Evolutionary conservation across 2,888 invertebrate genomes (phyloP), one percentile per base, ranked within the genome.

Genomic region (Athalia rosae): DNA sequence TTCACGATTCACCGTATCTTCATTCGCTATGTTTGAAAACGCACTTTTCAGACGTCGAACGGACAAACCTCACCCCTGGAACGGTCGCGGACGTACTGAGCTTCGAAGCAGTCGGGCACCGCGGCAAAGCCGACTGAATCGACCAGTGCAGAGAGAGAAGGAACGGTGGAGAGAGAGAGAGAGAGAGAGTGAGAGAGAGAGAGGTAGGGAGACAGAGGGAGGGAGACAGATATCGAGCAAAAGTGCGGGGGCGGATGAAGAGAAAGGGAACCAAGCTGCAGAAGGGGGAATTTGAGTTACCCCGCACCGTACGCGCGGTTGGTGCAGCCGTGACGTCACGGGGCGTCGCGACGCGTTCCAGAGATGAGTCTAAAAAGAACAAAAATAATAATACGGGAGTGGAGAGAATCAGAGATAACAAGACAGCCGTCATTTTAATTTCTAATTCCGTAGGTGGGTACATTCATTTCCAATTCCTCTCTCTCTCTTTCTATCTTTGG

Each of bases 291-390:
- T 28, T 28, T 28, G 50, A 41, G 9, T 28, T 48, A 50, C 66
- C 66, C 66, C 66, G 66, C 53, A 28, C 66, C 43, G 6, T 58
- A 28, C 50, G 53, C 45, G 73, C 9, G 61, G 59, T 28, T 74
- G 59, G 47, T 74, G 61, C 73, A 28, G 43, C 61, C 15, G 79
- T 85, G 85, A 85, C 85, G 85, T 85, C 85, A 86, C 81, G 79
- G 85, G 84, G 84, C 85, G 86, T 84, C 84, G 83, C 81, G 83
- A 79, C 13, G 73, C 58, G 58, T 69, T 53, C 53, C 45, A 28
- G 13, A 45, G 61, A 45, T 61, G 73, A 7, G n/a, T 45, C 5
- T 28, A 28, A 28, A 28, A 28, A 28, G 28, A 28, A 28, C 28
- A 28, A 28, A 28, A 1, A 28, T 28, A 28, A 28, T 28, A 28